Percentiles rank a stretch among this genome's conserved stretches.
Conservation (phyloP, 1,140 invertebrate genomes). For the Dufourea novaeangliae region DNA sequence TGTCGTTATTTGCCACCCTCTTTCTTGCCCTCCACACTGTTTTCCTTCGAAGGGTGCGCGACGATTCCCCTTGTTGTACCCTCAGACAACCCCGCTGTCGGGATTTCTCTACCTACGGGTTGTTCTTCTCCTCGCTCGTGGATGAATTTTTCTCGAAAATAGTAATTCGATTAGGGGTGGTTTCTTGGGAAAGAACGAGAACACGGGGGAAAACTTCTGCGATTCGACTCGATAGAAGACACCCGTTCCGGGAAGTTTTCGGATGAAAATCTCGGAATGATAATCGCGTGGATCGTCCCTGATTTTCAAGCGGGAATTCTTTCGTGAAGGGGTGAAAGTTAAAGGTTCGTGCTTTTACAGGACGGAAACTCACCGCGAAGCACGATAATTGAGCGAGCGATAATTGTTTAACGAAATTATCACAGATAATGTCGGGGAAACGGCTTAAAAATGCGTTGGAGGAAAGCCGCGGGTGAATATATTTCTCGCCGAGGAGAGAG, state of each 20-base stretch:
- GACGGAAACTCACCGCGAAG: background rate
- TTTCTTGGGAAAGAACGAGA: background rate
- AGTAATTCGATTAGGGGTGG: background rate
- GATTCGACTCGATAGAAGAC: background rate
- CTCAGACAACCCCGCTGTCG: background rate
- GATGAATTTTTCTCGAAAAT: background rate
- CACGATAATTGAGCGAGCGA: background rate
- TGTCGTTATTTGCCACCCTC: conserved; percentile 47
- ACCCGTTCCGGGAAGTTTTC: too few relatives aligned
- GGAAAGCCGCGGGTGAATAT: background rate
- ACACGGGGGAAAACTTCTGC: background rate
- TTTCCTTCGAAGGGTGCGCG: conserved; percentile 39
- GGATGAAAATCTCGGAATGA: too few relatives aligned
- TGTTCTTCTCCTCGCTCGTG: background rate
- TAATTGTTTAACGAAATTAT: conserved; percentile 43
- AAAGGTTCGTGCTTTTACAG: background rate
- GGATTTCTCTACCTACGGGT: background rate
- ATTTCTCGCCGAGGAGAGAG: conserved; percentile 15
- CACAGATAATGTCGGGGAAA: background rate
- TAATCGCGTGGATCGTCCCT: too few relatives aligned
- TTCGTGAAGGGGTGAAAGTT: background rate
- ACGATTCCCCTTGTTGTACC: background rate
- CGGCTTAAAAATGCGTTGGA: conserved; percentile 1
- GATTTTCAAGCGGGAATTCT: background rate
- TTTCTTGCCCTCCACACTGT: conserved; percentile 12